These are phyloP conservation scores for Phocides pigmalion DNA, from an alignment of 1,140 invertebrate genomes.

Conservation along the genomic window DNA sequence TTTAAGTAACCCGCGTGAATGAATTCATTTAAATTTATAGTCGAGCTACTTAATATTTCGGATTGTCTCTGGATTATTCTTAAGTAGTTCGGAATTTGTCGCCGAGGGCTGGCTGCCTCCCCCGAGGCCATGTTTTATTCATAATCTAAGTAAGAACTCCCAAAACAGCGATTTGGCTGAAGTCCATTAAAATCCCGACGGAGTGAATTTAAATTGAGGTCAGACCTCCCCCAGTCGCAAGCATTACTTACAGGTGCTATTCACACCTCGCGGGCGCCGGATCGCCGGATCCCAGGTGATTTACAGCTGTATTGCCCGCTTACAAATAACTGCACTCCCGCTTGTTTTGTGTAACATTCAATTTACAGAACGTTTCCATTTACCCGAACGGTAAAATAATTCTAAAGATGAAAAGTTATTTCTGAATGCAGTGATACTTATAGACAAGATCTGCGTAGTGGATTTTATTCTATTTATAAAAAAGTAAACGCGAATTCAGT, in stretches of 20 bases:
- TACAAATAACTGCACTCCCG: conserved; percentile 3
- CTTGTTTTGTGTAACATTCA: neutral
- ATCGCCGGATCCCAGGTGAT: neutral
- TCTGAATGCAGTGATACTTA: neutral
- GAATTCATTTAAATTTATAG: conserved; percentile 33
- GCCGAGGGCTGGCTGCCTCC: conserved; percentile 33
- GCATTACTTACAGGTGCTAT: conserved; percentile 30
- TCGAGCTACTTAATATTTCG: conserved; percentile 43
- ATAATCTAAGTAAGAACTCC: conserved; percentile 59
- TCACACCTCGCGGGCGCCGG: conserved; percentile 10
- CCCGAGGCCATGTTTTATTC: conserved; percentile 65
- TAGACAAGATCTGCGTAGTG: neutral
- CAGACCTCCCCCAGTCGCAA: conserved; percentile 32
- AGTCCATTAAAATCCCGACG: conserved; percentile 64
- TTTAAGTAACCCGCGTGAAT: conserved; percentile 1
- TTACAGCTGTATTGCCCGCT: conserved; percentile 13
- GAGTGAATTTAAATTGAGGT: conserved; percentile 59
- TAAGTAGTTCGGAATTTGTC: conserved; percentile 47
- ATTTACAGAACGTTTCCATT: neutral
- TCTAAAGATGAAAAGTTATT: neutral
- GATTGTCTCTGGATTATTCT: conserved; percentile 45
- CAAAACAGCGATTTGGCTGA: conserved; percentile 64
- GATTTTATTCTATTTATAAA: neutral
- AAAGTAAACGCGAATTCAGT: neutral
- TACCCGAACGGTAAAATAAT: neutral